phyloP scores from a whole-genome alignment of 1,140 invertebrate species.

The Archivesica marissinica region DNA sequence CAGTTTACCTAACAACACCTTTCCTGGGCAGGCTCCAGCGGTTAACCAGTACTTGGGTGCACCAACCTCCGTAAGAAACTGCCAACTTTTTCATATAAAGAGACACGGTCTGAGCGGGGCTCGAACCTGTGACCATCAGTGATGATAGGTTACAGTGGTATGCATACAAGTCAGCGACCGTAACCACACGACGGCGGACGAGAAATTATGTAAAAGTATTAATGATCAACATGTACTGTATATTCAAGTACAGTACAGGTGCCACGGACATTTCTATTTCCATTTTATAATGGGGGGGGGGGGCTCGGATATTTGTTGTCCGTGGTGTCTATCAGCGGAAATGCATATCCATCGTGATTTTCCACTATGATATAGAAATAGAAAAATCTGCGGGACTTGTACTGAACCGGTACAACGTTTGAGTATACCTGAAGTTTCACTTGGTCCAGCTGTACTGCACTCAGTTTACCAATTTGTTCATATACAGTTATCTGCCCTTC shows the following conservation, averaged over 20 bases:
- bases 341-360: background rate
- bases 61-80: no score
- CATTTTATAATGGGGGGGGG: background rate
- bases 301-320: background rate
- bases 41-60: no score
- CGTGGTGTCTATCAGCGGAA: background rate
- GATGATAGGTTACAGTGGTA: no score
- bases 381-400: background rate
- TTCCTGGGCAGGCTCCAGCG: no score
- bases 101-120: no score
- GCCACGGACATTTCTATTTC: background rate
- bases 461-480: slow-evolving; percentile 65
- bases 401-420: background rate
- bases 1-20: no score
- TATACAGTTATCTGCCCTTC: slow-evolving; percentile 52
- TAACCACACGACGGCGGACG: no score
- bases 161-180: no score
- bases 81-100: no score
- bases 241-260: background rate
- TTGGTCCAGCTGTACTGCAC: background rate
- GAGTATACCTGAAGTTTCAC: slow-evolving; percentile 18
- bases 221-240: background rate
- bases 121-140: no score
- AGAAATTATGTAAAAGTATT: no score
- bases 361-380: no score